Conservation (phyloP, 2,888 invertebrate species). For the Stenurella melanura region DNA sequence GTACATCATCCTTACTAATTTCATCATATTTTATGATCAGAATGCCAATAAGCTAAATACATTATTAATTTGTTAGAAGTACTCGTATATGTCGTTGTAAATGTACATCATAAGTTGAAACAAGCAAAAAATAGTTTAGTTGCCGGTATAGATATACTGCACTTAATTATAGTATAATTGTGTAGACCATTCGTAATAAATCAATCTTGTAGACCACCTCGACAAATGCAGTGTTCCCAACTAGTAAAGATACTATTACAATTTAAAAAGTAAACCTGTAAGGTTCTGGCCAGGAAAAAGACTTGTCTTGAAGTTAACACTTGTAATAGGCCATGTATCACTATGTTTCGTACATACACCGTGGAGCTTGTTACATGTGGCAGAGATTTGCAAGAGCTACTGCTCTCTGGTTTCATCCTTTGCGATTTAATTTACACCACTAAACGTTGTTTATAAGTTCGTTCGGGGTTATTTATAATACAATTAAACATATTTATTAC, state of each 20-base stretch:
- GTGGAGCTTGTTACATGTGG: conserved; percentile 20
- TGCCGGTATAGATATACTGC: conserved; percentile 36
- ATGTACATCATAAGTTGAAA: conserved; percentile 52
- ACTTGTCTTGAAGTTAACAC: conserved; percentile 54
- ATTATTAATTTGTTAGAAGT: conserved; percentile 54
- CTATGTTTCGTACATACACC: conserved; percentile 20
- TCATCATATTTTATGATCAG: conserved; percentile 34
- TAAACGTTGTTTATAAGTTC: background rate
- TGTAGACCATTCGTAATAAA: conserved; percentile 59
- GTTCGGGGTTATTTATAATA: background rate
- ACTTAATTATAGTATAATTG: conserved; percentile 62
- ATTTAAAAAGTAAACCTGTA: conserved; percentile 52
- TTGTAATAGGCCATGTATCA: conserved; percentile 47
- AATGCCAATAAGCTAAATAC: conserved; percentile 48
- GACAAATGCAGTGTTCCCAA: conserved; percentile 51
- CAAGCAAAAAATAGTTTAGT: conserved; percentile 25
- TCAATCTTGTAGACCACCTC: conserved; percentile 60
- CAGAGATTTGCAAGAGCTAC: conserved; percentile 12
- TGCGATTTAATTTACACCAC: conserved; percentile 3
- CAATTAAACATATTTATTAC: background rate
- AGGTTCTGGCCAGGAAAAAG: conserved; percentile 51
- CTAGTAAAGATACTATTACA: conserved; percentile 38
- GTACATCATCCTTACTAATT: conserved; percentile 46
- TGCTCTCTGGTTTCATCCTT: conserved; percentile 4
- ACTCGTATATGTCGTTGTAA: conserved; percentile 52